Evolutionary conservation across 2,888 invertebrate species (phyloP), one percentile per base, ranked within the genome.

Genomic region (Phyllotreta cruciferae): DNA sequence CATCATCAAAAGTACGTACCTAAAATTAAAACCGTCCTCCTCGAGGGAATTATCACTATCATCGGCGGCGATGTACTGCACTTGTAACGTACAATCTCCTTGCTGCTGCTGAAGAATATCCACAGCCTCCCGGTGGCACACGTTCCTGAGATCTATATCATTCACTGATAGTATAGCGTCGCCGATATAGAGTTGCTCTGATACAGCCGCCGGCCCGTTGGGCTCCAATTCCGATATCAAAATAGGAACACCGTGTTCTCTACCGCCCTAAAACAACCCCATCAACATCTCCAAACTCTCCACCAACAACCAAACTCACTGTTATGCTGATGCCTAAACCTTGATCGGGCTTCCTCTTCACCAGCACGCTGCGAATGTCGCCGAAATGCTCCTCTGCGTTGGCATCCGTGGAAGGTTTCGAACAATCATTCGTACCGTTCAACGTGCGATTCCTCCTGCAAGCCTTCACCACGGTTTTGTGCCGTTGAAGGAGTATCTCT

Each of bases 241-340:
- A 70, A 94, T 91, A 0, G 93, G 93, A 41, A 93, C 91, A 10
- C 93, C 93, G 81, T 94, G 93, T 77, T 94, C 94, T 66, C 90
- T 86, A 0, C 93, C 93, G 58, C 93, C 93, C 92, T 93, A 77
- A 5, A 74, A 74, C 60, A 44, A 42, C 8, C 38, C 6, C 39
- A 58, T 41, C 37, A 37, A 5, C 6, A 56, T 45, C 50, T 50
- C n/a, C 3, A 14, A 41, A 41, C 10, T 4, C n/a, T n/a, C 9
- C 9, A 41, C 3, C 41, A 4, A 1, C 4, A 41, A 14, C 10
- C 41, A 36, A 60, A 79, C 83, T 79, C 75, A 91, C 92, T 60
- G 93, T 93, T 70, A 93, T 92, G 36, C 92, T 92, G 79, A 94
- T 92, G 60, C 93, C 93, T 55, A 94, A 85, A 0, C 92, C 92